Evolutionary conservation across 2,888 invertebrate genomes (phyloP).

Genomic region (Oscheius sp.): DNA sequence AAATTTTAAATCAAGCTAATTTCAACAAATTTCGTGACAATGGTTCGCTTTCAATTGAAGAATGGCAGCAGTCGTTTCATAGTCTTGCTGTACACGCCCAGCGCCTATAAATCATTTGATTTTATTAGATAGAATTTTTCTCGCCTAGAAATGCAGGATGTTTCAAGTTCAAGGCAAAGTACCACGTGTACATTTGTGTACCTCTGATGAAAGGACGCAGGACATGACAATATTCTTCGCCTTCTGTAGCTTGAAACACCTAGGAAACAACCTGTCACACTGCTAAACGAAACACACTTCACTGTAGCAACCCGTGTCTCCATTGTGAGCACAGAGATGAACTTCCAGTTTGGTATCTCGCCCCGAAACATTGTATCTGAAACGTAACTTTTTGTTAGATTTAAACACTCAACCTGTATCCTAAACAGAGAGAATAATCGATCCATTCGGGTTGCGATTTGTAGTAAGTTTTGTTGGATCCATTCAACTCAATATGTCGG

Average conservation of each 20-base stretch:
- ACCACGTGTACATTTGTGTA: conserved; percentile 48
- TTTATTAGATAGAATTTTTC: background rate
- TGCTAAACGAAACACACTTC: conserved; percentile 29
- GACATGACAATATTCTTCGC: conserved; percentile 62
- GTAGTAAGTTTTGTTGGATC: conserved; percentile 56
- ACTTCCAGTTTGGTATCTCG: conserved; percentile 60
- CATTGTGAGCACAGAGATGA: conserved; percentile 63
- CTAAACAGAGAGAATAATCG: conserved; percentile 65
- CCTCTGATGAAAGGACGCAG: conserved; percentile 59
- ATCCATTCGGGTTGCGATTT: conserved; percentile 66
- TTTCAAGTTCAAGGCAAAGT: conserved; percentile 46
- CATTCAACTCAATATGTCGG: conserved; percentile 48
- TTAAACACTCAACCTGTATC: conserved; percentile 55
- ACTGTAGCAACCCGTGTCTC: conserved; percentile 55
- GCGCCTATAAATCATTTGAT: conserved; percentile 34
- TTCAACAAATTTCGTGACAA: conserved; percentile 58
- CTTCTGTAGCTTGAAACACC: conserved; percentile 47
- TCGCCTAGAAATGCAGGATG: conserved; percentile 6
- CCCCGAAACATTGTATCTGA: conserved; percentile 65
- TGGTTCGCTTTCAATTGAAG: conserved; percentile 54
- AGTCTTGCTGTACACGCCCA: conserved; percentile 44
- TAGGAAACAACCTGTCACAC: background rate
- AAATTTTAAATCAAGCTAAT: conserved; percentile 10
- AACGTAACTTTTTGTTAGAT: background rate
- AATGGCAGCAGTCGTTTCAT: conserved; percentile 51